These are phyloP conservation scores for Heptranchias perlo DNA, from an alignment of 2,113 vertebrate genomes.

Conservation along the genomic window DNA sequence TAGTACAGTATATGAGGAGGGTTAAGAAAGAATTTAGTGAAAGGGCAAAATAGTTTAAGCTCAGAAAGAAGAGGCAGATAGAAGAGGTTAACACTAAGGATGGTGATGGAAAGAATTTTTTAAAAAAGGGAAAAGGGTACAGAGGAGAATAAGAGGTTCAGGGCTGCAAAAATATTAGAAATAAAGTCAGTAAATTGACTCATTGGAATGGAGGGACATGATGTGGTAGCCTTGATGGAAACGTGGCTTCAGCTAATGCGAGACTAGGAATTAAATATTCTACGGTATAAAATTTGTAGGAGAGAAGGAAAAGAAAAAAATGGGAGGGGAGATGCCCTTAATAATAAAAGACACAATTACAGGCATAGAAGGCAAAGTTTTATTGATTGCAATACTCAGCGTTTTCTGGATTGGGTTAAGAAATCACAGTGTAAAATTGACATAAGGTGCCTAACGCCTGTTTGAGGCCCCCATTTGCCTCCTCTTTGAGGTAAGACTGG, in stretches of 20 bases:
- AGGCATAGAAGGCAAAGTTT: background rate
- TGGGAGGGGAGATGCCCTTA: background rate
- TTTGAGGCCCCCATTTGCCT: too few relatives aligned
- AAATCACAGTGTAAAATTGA: background rate
- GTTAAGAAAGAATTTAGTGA: too few relatives aligned
- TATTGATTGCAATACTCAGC: background rate
- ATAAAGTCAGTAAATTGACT: background rate
- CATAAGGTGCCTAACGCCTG: background rate
- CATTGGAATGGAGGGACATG: background rate
- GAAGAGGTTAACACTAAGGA: too few relatives aligned
- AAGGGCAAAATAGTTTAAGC: too few relatives aligned
- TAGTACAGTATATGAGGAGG: too few relatives aligned
- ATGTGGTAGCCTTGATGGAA: background rate
- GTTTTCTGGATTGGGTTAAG: background rate
- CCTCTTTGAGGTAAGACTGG: too few relatives aligned
- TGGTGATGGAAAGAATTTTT: too few relatives aligned
- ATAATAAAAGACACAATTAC: background rate
- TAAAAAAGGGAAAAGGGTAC: too few relatives aligned
- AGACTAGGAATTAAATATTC: background rate
- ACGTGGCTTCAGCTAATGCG: background rate
- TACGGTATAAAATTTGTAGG: too few relatives aligned
- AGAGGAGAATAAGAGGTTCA: too few relatives aligned
- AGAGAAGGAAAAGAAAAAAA: background rate
- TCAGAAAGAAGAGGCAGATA: too few relatives aligned
- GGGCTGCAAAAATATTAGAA: too few relatives aligned